phyloP scores from a whole-genome alignment of 2,888 invertebrate species.

The Ischnura elegans region DNA sequence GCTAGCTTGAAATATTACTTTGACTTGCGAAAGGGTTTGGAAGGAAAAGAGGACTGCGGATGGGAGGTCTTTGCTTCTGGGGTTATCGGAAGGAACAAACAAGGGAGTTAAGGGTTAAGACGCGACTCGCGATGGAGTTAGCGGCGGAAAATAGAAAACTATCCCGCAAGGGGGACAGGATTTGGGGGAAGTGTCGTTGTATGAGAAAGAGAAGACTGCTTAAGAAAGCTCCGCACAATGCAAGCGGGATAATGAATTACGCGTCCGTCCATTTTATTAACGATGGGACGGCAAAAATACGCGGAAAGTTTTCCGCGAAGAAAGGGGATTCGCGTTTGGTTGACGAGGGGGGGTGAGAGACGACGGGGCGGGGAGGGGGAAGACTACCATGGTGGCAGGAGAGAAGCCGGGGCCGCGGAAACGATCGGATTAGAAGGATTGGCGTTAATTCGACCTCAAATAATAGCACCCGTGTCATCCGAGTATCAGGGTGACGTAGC shows the following conservation, averaged over 20 bases:
- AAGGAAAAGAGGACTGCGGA: background rate
- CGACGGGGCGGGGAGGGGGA: background rate
- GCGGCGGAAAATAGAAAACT: background rate
- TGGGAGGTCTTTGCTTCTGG: background rate
- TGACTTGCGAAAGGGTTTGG: background rate
- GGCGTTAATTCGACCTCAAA: background rate
- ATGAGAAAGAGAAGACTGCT: background rate
- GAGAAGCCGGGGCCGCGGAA: background rate
- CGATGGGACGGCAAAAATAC: background rate
- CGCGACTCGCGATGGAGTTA: background rate
- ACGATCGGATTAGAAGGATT: background rate
- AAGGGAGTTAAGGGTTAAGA: background rate
- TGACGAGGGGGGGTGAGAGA: background rate
- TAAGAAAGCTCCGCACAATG: slow-evolving; percentile 16
- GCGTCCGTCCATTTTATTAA: background rate
- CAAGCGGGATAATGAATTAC: slow-evolving; percentile 25
- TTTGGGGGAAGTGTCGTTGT: background rate
- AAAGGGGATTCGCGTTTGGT: background rate
- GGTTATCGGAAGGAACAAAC: no score
- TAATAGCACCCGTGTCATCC: no score
- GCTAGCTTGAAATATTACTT: background rate
- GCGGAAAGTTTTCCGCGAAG: background rate
- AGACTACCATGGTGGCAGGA: background rate
- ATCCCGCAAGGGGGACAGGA: background rate
- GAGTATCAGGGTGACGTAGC: no score